Evolutionary conservation across 1,140 invertebrate genomes (phyloP), one percentile per base, ranked within the genome.

Genomic region (Lordiphosa stackelbergi): DNA sequence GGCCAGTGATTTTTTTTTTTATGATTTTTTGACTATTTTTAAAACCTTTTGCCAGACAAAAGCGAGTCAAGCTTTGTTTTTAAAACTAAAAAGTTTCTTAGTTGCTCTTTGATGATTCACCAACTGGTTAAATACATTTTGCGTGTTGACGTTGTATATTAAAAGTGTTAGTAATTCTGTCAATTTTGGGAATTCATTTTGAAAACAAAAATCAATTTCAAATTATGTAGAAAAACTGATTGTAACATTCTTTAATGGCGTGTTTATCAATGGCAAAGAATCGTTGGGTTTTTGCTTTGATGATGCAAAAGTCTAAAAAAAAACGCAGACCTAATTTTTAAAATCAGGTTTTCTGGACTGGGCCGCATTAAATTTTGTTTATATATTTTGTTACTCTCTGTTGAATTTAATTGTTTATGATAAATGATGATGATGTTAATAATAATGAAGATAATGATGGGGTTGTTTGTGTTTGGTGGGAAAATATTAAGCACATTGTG

Each of bases 251-350:
- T 56, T 52, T 24, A 61, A 57, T 71, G 43, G 70, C 53, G 47
- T 59, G 48, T 52, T 58, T 66, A 28, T 63, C 35, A 37, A 48
- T 52, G 45, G 45, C 54, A 34, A 24, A 19, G 36, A 12, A 51
- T 24, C 22, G 5, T 24, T 24, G 22, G 22, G 4, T 5, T 24
- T 22, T 24, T 24, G 22, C 4, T 24, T 24, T 51, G 71, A 73
- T 83, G 77, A 83, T 83, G 77, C 77, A 72, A 84, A 60, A 49
- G 58, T 84, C 77, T 83, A 83, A 83, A 83, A 70, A 61, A 83
- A 83, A 83, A 83, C 73, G 61, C 74, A 84, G 77, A 83, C 78
- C 77, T 83, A 84, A 83, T 83, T 81, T 81, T 7, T 34, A 53
- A 43, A 51, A 77, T 41, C 78, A 52, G 73, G 77, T 83, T 81